A percentile compares a stretch with the other conserved stretches of the same genome.
phyloP scores from a whole-genome alignment of 2,888 invertebrate species.

The Strigamia transsilvanica region DNA sequence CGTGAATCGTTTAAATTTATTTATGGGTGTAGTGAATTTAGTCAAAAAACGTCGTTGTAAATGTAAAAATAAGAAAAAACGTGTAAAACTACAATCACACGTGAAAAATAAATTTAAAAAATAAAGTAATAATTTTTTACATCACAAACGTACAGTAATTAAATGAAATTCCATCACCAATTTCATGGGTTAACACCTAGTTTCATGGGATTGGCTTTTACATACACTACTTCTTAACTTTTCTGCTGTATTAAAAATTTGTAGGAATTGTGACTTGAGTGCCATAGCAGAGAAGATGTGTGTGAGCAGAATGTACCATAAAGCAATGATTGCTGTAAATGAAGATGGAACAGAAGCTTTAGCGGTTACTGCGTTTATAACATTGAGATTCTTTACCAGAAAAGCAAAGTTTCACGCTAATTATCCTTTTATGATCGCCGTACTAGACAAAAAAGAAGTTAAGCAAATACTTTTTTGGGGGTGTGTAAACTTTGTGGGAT shows the following conservation, averaged over 20 bases:
- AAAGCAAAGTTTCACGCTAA: neutral
- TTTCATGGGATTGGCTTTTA: neutral
- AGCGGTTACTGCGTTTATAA: neutral
- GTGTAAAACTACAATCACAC: neutral
- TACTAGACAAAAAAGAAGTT: neutral
- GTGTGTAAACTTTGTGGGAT: neutral
- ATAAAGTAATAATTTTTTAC: no score
- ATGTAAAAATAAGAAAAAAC: neutral
- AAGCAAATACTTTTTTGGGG: neutral
- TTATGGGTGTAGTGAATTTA: neutral
- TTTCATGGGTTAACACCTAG: neutral
- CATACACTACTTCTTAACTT: neutral
- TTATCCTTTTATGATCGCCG: neutral
- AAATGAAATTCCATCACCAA: constrained; percentile 11
- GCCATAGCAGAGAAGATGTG: neutral
- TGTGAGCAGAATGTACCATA: neutral
- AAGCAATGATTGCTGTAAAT: neutral
- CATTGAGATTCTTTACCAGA: neutral
- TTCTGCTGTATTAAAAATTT: neutral
- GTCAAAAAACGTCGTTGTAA: neutral
- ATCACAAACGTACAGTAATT: neutral
- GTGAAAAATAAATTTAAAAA: no score
- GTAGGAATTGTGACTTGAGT: neutral
- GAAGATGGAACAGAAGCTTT: constrained; percentile 18
- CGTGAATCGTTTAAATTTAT: neutral